These are phyloP conservation scores for Microctonus hyperodae DNA, from an alignment of 2,888 invertebrate genomes.

Conservation along the genomic window DNA sequence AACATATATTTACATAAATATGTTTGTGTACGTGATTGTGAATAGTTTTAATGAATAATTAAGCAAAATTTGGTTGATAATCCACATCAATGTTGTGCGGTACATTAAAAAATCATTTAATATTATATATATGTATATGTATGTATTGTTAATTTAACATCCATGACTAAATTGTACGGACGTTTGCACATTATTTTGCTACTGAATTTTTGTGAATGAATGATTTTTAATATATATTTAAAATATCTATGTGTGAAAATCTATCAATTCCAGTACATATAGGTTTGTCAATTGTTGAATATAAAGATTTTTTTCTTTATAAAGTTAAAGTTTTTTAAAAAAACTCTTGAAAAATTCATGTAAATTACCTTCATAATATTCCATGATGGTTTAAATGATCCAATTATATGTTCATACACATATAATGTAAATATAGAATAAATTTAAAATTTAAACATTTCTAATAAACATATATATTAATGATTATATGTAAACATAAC, in stretches of 20 bases:
- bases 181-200: not conserved
- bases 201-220: too few relatives aligned
- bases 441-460: conserved; percentile 1
- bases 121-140: too few relatives aligned
- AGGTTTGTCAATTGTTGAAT: not conserved
- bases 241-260: not conserved
- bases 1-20: not conserved
- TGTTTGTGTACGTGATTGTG: not conserved
- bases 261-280: conserved; percentile 29
- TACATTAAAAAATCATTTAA: not conserved
- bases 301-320: not conserved
- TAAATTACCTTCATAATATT: not conserved
- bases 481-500: conserved; percentile 19
- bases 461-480: not conserved
- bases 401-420: not conserved
- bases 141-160: not conserved
- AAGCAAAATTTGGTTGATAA: not conserved
- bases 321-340: not conserved
- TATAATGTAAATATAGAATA: not conserved
- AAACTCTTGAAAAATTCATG: not conserved
- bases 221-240: not conserved
- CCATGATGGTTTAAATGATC: not conserved
- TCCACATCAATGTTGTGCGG: not conserved
- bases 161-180: not conserved
- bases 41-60: not conserved